These are phyloP conservation scores for Trissolcus japonicus DNA, from an alignment of 2,888 invertebrate species.

Conservation along the genomic window DNA sequence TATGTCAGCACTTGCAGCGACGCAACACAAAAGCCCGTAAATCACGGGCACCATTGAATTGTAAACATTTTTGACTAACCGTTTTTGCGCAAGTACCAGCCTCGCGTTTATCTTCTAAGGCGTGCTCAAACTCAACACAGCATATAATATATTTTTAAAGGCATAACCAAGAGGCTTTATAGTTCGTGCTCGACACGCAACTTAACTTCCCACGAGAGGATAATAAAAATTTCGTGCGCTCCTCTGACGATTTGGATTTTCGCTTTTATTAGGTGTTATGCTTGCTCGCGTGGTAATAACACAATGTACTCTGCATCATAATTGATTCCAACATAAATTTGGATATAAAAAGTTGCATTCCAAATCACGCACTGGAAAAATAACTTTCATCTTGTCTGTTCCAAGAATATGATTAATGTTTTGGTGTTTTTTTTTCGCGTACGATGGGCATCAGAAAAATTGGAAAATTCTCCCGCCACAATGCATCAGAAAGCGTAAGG, in stretches of 20 bases:
- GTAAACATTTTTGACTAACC: slow-evolving; percentile 60
- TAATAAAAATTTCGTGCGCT: slow-evolving; percentile 34
- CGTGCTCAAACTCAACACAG: slow-evolving; percentile 32
- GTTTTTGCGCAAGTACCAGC: slow-evolving; percentile 50
- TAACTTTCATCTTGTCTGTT: background rate
- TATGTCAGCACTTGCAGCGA: slow-evolving; percentile 41
- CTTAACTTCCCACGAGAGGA: slow-evolving; percentile 16
- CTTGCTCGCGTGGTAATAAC: too few species aligned
- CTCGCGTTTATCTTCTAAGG: slow-evolving; percentile 35
- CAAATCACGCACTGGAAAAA: background rate
- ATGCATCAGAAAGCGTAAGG: slow-evolving; percentile 52
- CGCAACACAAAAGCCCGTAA: slow-evolving; percentile 43
- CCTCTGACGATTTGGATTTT: slow-evolving; percentile 15
- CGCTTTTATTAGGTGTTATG: too few species aligned
- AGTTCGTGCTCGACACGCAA: slow-evolving; percentile 17
- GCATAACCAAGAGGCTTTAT: slow-evolving; percentile 18
- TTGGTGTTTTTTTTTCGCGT: background rate
- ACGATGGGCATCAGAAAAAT: slow-evolving; percentile 31
- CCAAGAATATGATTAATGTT: background rate
- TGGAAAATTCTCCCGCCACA: slow-evolving; percentile 55
- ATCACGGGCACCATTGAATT: slow-evolving; percentile 49
- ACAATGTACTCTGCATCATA: background rate
- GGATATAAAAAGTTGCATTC: background rate
- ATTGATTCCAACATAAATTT: slow-evolving; percentile 2
- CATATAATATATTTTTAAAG: slow-evolving; percentile 36